Conservation (phyloP, 2,113 vertebrate species). For the Gadus chalcogrammus region DNA sequence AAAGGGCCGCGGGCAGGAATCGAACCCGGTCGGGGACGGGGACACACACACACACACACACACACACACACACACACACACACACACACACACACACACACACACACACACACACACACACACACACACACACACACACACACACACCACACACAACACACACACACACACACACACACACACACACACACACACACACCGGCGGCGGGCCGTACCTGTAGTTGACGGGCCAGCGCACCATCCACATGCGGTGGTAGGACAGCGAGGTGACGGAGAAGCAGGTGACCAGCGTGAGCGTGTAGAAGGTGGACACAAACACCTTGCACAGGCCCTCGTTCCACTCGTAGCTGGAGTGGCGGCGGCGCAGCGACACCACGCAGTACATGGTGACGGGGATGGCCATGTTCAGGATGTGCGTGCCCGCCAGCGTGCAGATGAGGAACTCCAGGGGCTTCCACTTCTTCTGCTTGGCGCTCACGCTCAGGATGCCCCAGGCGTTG, state of each 20-base stretch:
- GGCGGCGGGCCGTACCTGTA: constrained; percentile 76
- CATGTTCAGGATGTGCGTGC: constrained; percentile 91
- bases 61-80: no score
- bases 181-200: no score
- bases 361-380: constrained; percentile 83
- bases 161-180: no score
- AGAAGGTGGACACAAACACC: constrained; percentile 92
- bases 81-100: no score
- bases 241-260: constrained; percentile 97
- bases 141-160: no score
- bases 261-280: constrained; percentile 93
- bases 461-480: constrained; percentile 90
- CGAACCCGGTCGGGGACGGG: no score
- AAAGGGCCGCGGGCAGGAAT: no score
- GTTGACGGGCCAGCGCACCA: constrained; percentile 95
- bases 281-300: constrained; percentile 89
- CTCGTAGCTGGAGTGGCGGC: constrained; percentile 81
- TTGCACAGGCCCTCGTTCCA: constrained; percentile 95
- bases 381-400: constrained; percentile 89
- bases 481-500: constrained; percentile 91
- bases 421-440: constrained; percentile 85
- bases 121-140: no score
- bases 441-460: constrained; percentile 94
- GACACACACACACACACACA: no score
- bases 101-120: no score